Base-by-base conservation (phyloP, 2,113 vertebrate genomes). In the Ctenodactylus gundi region DNA sequence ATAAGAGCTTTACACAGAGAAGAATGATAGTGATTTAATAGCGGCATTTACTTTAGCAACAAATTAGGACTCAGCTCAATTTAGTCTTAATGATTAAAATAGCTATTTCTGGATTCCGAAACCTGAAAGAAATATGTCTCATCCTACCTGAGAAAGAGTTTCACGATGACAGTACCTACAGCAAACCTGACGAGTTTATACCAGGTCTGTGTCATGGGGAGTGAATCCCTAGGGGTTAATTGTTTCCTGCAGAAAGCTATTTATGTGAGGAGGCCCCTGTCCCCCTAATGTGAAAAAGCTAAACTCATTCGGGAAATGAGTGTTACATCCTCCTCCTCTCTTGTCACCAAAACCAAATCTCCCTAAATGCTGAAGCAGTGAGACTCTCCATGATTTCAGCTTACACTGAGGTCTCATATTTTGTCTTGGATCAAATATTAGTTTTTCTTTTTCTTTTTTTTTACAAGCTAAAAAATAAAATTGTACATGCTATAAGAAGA, bases 191-290 rank as follows among this genome's bases (percentile, higher is more conserved):
- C 29, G 44, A 2, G 27, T 84, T 93, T 95, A 90, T 90, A 90
- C 62, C 9, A 36, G 34, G 75, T 57, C 55, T 87, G 7, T 78
- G 21, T 73, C 6, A 15, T 20, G 27, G 31, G 12, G 13, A 76
- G 8, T 9, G 76, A 94, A 34, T 93, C 91, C 68, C 93, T 51
- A 25, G 4, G 55, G 95, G 58, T 93, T 36, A 96, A 95, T 88
- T 95, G 90, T 62, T 75, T 60, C 57, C 53, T 39, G 21, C 1
- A 62, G 21, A 62, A 88, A 95, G 8, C 57, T 11, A 51, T 58
- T 55, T 34, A 44, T 46, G 34, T 34, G 29, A 60, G 23, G 0
- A 94, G 12, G 58, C 13, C 23, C 7, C 44, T 18, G 6, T 27
- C 10, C n/a, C 70, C 34, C 34, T 34, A 81, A 27, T 76, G 13